Evolutionary conservation across 2,113 vertebrate species (phyloP), one percentile per base, ranked within the genome.

Genomic region (Austrofundulus limnaeus): DNA sequence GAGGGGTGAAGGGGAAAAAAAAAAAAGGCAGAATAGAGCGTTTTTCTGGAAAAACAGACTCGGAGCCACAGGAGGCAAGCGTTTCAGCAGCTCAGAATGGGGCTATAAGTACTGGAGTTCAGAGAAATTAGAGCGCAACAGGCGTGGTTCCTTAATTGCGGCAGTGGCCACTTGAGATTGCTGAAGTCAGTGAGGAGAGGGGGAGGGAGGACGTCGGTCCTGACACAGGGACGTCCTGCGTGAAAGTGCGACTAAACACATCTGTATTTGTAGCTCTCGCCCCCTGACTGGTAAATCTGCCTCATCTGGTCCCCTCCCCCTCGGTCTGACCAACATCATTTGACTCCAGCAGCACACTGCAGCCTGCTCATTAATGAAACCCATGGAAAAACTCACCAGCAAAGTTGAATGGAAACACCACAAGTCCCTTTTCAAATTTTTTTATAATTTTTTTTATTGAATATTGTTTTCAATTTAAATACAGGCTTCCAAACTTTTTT

Each of bases 61-160:
- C 20, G 37, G 8, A 53, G 24, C 31, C 34, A n/a, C 48, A 20
- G 28, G 8, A 39, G 15, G 54, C 19, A 59, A 46, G 17, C 52
- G 25, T 16, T 14, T 53, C 25, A 21, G 65, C 67, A 58, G 34
- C 13, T 41, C 57, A 39, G 63, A 53, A 24, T 24, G 25, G 39
- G 28, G 2, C 50, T 67, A 42, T 74, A 82, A 76, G 66, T 79
- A 71, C 53, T 51, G 75, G 50, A 41, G 53, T 68, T 70, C 51
- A 24, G 46, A 23, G 73, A 41, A 45, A 80, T 78, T 73, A 68
- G 66, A 65, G 63, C 17, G 61, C 64, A 72, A 37, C 78, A 81
- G 87, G 85, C 83, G 86, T 60, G 86, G 82, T 72, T 84, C 47
- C 63, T 81, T 87, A 86, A 90, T 87, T 88, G 72, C 71, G 23